Conservation (phyloP, 2,113 vertebrate species). For the Condylura cristata region DNA sequence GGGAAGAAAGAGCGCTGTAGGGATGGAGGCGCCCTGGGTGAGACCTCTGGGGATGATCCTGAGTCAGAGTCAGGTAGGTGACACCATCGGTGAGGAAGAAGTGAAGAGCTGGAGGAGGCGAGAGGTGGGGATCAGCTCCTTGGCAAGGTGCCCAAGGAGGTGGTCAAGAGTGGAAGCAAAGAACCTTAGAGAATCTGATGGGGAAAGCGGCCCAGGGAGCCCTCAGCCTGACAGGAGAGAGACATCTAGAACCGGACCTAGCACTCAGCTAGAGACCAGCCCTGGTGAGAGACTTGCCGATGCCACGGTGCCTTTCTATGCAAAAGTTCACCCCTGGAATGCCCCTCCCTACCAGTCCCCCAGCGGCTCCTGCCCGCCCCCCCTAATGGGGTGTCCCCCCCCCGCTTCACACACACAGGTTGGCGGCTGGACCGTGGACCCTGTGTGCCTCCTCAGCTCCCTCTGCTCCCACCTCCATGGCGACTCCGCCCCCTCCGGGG, state of each 20-base stretch:
- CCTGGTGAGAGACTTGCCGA: neutral
- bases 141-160: neutral
- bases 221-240: neutral
- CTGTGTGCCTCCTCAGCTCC: conserved; percentile 82
- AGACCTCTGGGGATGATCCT: neutral
- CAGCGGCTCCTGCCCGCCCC: conserved; percentile 76
- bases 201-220: neutral
- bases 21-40: neutral
- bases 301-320: neutral
- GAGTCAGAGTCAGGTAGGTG: neutral
- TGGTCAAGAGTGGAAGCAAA: neutral
- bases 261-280: neutral
- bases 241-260: neutral
- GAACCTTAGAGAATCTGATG: neutral
- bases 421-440: conserved; percentile 82
- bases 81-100: neutral
- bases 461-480: conserved; percentile 82
- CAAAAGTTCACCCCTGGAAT: neutral
- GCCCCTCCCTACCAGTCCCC: neutral
- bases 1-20: neutral
- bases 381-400: conserved; percentile 82
- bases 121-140: neutral
- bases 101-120: neutral
- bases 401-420: conserved; percentile 81
- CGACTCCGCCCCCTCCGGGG: conserved; percentile 80